Evolutionary conservation across 2,797 vertebrate species (phyloP).

Genomic region (Vireo griseus): DNA sequence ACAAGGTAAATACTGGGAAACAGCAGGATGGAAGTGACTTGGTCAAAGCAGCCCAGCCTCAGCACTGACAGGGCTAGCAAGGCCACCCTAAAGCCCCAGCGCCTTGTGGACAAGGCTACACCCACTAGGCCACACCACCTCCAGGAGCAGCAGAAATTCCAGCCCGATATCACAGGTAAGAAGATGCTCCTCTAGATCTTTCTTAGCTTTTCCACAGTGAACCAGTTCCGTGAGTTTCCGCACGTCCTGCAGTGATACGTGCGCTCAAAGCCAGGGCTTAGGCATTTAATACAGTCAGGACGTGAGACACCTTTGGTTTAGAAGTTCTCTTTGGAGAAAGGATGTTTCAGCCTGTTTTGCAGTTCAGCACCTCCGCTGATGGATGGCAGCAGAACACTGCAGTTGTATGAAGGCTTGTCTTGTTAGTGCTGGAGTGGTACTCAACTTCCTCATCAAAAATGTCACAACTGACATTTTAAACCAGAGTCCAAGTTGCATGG

Average conservation of each 20-base stretch:
- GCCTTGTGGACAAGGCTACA: neutral
- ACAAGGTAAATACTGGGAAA: neutral
- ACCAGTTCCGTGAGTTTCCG: neutral
- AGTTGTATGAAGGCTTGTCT: neutral
- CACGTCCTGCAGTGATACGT: neutral
- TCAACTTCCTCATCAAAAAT: neutral
- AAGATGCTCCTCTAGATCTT: neutral
- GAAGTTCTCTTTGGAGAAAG: neutral
- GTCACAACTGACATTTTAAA: neutral
- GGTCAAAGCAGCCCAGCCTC: neutral
- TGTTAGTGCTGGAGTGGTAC: neutral
- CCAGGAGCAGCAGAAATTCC: neutral
- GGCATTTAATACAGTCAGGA: neutral
- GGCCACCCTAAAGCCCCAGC: neutral
- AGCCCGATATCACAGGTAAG: neutral
- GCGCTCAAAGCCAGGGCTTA: neutral
- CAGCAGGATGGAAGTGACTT: neutral
- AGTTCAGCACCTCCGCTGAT: neutral
- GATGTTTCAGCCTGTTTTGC: neutral
- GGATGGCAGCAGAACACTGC: neutral
- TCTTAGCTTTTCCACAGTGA: neutral
- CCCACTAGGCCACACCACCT: neutral
- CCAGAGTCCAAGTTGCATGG: rapidly evolving
- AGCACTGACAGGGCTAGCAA: neutral
- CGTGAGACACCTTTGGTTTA: neutral